Base-by-base conservation (phyloP, 2,888 invertebrate species). In the Brenthis ino region DNA sequence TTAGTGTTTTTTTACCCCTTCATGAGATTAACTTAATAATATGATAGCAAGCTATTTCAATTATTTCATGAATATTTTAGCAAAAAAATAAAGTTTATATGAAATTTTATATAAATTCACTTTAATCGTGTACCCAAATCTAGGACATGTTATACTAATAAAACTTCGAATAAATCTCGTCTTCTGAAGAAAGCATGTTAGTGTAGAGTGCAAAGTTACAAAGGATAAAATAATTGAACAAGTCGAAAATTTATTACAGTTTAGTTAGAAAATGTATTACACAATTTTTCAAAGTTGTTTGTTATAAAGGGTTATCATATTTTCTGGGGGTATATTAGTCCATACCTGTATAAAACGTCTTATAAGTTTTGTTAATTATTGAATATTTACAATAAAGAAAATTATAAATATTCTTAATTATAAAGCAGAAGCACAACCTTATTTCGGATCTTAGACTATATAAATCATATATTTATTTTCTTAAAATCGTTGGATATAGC, bases 161-260 rank as follows among this genome's bases (percentile, higher is more conserved):
- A 20, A 50, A 54, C n/a, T 57, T 57, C 16, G 33, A 37, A 57
- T 37, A 65, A 14, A 55, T 57, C 28, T 57, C 20, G 13, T 63
- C n/a, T 33, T 16, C 13, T 13, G 37, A 13, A 37, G n/a, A 57
- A 63, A 43, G 43, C 53, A 63, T 48, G 16, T 20, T 16, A 54
- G 33, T n/a, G 33, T 61, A 51, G 54, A 53, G 51, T 63, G 53
- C 53, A 33, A 54, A 63, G 54, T 58, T 43, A 54, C 43, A 63
- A 63, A 57, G 43, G n/a, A 57, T 43, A 37, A 57, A 57, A 57
- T 57, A 57, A 57, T 57, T 57, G 57, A 47, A 47, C 57, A 14
- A 47, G 43, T 47, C 16, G 20, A 47, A 47, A 43, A 57, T 57
- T 57, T 47, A 57, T 57, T 20, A 16, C 47, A 58, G 33, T 48